Percentiles rank a stretch among this genome's conserved stretches.
Evolutionary conservation across 2,888 invertebrate species (phyloP).

Genomic region (Drosophila sordidula): DNA sequence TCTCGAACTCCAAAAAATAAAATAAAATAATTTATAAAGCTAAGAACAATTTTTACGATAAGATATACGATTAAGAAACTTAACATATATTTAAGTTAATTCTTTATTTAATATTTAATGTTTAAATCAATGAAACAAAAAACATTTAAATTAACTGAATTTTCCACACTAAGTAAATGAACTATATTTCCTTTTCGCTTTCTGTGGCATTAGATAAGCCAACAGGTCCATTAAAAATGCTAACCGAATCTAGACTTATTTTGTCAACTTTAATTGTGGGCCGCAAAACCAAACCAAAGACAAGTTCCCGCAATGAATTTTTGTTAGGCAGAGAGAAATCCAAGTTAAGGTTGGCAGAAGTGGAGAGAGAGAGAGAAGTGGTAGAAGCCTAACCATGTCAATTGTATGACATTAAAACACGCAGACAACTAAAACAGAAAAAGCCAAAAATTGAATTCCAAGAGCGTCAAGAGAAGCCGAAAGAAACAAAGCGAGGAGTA

Average conservation of each 20-base stretch:
- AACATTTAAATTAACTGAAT: background rate
- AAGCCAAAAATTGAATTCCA: constrained; percentile 68
- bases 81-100: no score
- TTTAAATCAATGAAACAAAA: no score
- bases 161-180: background rate
- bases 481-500: constrained; percentile 56
- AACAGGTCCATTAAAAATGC: constrained; percentile 40
- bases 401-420: constrained; percentile 72
- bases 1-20: background rate
- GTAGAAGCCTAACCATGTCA: constrained; percentile 69
- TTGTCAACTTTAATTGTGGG: constrained; percentile 74
- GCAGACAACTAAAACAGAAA: constrained; percentile 56
- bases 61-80: no score
- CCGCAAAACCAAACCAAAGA: constrained; percentile 51
- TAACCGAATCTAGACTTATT: constrained; percentile 38
- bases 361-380: background rate
- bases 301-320: constrained; percentile 11
- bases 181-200: constrained; percentile 2
- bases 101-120: background rate
- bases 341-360: constrained; percentile 10
- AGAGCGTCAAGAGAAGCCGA: constrained; percentile 41
- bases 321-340: constrained; percentile 1
- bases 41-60: no score
- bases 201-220: constrained; percentile 8
- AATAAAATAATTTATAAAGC: background rate